A percentile compares a stretch with the other conserved stretches of the same genome.
phyloP scores from a whole-genome alignment of 1,140 invertebrate genomes.

The Cydia fagiglandana region DNA sequence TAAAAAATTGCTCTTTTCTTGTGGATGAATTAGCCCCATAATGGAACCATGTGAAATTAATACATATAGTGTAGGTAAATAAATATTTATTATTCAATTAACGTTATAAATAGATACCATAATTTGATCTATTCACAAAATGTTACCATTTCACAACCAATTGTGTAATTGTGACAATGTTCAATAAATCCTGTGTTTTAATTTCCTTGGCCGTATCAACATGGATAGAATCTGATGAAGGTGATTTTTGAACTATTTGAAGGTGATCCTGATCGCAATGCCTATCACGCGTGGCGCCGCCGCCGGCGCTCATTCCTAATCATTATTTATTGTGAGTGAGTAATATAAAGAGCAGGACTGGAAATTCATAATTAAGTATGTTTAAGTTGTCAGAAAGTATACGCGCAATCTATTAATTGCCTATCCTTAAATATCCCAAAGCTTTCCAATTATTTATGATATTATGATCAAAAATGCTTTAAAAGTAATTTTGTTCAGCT shows the following conservation, averaged over 20 bases:
- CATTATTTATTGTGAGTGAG: background rate
- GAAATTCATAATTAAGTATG: background rate
- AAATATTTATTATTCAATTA: too few relatives aligned
- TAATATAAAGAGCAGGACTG: background rate
- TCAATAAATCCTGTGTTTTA: too few relatives aligned
- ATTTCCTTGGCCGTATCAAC: background rate
- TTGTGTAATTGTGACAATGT: too few relatives aligned
- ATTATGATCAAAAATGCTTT: background rate
- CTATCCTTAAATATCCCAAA: background rate
- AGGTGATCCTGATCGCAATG: constrained; percentile 9
- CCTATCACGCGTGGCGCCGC: background rate
- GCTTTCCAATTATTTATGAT: background rate
- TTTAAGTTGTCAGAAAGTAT: background rate
- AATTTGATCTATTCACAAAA: too few relatives aligned
- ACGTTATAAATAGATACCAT: too few relatives aligned
- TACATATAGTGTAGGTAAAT: too few relatives aligned
- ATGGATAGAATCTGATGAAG: background rate
- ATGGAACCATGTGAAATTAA: too few relatives aligned
- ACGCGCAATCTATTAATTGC: background rate
- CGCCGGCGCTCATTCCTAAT: background rate
- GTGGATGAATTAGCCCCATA: too few relatives aligned
- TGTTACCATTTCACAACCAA: too few relatives aligned
- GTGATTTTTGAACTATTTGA: background rate
- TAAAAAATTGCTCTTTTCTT: too few relatives aligned
- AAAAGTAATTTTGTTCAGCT: too few relatives aligned